Conservation (phyloP, 2,113 vertebrate species). For the Anolis carolinensis region DNA sequence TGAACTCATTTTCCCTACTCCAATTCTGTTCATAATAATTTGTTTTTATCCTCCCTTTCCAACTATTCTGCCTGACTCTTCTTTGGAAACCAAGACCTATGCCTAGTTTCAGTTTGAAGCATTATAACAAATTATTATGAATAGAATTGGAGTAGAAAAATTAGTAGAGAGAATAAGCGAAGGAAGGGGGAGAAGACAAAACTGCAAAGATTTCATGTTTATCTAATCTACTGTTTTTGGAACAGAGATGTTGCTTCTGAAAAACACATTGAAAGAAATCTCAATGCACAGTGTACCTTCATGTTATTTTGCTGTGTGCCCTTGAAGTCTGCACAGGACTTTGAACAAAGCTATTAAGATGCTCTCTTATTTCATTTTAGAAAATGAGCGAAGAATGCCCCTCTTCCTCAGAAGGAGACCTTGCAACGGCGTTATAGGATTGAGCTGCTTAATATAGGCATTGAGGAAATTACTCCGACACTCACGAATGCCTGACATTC, state of each 20-base stretch:
- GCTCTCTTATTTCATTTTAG: slow-evolving; percentile 1
- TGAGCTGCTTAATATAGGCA: slow-evolving; percentile 1
- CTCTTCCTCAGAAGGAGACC: background rate
- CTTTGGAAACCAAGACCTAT: background rate
- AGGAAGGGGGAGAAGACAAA: background rate
- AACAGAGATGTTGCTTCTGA: background rate
- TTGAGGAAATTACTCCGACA: background rate
- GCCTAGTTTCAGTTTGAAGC: background rate
- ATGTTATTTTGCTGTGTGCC: background rate
- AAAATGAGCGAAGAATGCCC: background rate
- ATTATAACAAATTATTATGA: background rate
- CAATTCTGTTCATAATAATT: no score
- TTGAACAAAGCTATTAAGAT: background rate
- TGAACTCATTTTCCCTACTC: no score
- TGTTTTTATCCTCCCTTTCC: background rate
- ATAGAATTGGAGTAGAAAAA: background rate
- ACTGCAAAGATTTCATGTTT: background rate
- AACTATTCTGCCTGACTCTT: background rate
- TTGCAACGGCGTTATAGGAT: background rate
- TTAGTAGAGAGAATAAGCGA: background rate
- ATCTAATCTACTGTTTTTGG: background rate
- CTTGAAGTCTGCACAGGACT: background rate
- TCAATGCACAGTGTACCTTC: background rate
- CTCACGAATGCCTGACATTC: background rate
- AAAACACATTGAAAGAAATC: background rate